Conservation (phyloP, 2,113 vertebrate species). For the Trogon melanurus region DNA sequence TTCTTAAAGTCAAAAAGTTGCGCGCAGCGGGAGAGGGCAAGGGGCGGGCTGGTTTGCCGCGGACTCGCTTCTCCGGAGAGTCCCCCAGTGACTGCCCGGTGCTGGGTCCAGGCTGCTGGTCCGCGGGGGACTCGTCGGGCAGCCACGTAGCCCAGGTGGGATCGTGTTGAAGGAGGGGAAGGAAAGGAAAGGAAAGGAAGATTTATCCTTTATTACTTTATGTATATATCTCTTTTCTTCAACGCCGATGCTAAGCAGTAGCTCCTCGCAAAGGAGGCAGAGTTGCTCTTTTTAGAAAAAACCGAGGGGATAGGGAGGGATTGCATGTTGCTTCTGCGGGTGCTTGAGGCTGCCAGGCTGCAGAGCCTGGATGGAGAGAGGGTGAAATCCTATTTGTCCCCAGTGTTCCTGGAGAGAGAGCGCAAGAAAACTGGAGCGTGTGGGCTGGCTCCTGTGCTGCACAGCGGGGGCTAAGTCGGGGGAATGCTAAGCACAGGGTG, state of each 20-base stretch:
- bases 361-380: neutral
- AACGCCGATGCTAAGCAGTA: neutral
- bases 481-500: neutral
- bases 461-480: neutral
- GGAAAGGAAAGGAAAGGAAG: neutral
- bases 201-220: neutral
- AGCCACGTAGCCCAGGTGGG: neutral
- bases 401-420: neutral
- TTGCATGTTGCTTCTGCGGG: neutral
- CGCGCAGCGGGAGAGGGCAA: neutral
- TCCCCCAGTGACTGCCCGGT: neutral
- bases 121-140: neutral
- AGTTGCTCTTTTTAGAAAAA: too few relatives aligned
- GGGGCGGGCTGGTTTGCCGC: neutral
- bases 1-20: neutral
- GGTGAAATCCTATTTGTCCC: neutral
- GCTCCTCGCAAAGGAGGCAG: neutral
- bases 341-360: neutral
- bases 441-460: neutral
- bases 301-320: neutral
- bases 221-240: neutral
- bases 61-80: rapidly evolving
- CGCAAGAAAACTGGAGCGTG: neutral
- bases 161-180: too few relatives aligned
- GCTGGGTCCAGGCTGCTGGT: neutral